These are phyloP conservation scores for Pangasius sanitwongsei DNA, from an alignment of 2,797 vertebrate species.

Conservation along the genomic window DNA sequence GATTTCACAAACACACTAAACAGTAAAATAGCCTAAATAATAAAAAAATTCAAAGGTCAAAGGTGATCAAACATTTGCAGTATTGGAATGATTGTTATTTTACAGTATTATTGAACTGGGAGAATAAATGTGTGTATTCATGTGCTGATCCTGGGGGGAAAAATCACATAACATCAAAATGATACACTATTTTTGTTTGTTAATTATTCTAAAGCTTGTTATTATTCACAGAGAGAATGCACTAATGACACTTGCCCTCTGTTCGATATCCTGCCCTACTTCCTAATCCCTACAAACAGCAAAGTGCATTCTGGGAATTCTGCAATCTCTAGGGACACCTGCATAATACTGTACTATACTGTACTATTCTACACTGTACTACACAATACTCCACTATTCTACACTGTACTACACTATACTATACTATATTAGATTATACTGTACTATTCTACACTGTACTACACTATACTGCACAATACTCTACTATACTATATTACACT, in stretches of 20 bases:
- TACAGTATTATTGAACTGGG: not conserved
- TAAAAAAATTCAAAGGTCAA: not conserved
- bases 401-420: too few species aligned
- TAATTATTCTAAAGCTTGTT: not conserved
- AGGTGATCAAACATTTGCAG: not conserved
- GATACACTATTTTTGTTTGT: not conserved
- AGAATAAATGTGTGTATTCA: too few species aligned
- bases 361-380: too few species aligned
- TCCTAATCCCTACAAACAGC: not conserved
- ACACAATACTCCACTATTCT: too few species aligned
- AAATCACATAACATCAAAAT: not conserved
- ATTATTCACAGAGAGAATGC: not conserved
- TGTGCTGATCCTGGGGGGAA: not conserved
- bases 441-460: too few species aligned
- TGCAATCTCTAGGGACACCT: not conserved
- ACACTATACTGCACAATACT: too few species aligned
- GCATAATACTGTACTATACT: too few species aligned
- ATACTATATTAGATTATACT: too few species aligned
- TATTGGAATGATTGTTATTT: not conserved
- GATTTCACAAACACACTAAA: not conserved
- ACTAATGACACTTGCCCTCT: not conserved
- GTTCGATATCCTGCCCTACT: not conserved
- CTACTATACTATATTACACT: too few species aligned
- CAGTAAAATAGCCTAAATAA: not conserved
- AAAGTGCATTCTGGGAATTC: slow-evolving; percentile 10